Conservation (phyloP, 2,113 vertebrate genomes). For the Ictalurus furcatus region DNA sequence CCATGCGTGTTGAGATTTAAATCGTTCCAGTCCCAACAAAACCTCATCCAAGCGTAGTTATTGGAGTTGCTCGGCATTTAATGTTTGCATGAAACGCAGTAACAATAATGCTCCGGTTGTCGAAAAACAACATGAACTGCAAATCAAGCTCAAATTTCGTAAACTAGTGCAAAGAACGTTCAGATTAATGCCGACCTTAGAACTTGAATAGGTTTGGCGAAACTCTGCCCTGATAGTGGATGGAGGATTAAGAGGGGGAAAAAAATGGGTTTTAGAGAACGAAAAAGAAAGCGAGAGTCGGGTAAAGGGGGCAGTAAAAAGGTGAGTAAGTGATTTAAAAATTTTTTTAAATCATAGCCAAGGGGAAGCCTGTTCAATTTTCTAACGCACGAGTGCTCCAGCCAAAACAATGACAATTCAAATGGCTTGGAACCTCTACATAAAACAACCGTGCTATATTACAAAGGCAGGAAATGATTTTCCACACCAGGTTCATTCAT, state of each 20-base stretch:
- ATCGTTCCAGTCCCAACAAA: background rate
- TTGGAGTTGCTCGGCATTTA: background rate
- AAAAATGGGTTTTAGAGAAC: background rate
- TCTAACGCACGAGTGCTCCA: slow-evolving; percentile 27
- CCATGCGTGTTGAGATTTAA: background rate
- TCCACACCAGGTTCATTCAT: slow-evolving; percentile 28
- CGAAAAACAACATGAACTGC: background rate
- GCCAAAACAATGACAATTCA: slow-evolving; percentile 42
- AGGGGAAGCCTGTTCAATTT: slow-evolving; percentile 46
- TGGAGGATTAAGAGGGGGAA: background rate
- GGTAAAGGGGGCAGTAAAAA: background rate
- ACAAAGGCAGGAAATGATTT: slow-evolving; percentile 47
- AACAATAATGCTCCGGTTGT: background rate
- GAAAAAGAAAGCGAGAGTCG: background rate
- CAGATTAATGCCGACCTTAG: background rate
- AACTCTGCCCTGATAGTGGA: too few species aligned
- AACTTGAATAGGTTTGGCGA: background rate
- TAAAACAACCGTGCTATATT: slow-evolving; percentile 28
- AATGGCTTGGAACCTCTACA: slow-evolving; percentile 27
- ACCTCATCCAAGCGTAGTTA: background rate
- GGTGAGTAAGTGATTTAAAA: background rate
- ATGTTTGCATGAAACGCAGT: background rate
- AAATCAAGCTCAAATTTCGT: background rate
- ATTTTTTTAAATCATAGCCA: background rate
- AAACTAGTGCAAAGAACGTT: too few species aligned